These are phyloP conservation scores for Hemibagrus guttatus DNA, from an alignment of 2,797 vertebrate genomes.

Conservation along the genomic window DNA sequence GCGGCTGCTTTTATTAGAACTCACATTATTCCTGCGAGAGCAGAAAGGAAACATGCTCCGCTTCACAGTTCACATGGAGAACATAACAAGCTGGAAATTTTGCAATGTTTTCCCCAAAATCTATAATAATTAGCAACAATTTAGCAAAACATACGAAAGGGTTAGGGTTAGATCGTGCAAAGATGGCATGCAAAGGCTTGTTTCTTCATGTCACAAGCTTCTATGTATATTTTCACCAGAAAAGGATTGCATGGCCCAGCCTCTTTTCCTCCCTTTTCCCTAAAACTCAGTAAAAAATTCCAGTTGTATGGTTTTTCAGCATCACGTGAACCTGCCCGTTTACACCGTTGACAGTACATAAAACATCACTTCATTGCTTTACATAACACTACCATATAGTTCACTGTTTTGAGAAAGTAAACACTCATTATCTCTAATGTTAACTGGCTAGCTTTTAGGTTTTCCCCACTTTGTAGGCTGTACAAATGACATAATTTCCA, in stretches of 20 bases:
- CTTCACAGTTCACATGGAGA: neutral
- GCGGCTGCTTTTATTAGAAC: conserved; percentile 70
- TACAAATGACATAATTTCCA: too few species aligned
- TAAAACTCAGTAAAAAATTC: neutral
- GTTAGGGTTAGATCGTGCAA: neutral
- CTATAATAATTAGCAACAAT: neutral
- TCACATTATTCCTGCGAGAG: conserved; percentile 65
- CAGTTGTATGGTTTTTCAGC: neutral
- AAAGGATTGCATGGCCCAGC: neutral
- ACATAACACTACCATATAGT: too few species aligned
- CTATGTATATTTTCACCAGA: neutral
- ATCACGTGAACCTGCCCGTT: neutral
- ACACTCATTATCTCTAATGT: neutral
- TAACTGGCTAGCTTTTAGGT: neutral
- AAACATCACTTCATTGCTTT: neutral
- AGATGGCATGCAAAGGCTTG: neutral
- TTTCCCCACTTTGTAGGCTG: neutral
- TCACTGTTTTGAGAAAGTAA: too few species aligned
- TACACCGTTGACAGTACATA: neutral
- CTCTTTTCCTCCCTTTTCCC: neutral
- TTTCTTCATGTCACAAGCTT: neutral
- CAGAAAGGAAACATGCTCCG: neutral
- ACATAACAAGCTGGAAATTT: neutral
- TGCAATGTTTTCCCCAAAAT: neutral
- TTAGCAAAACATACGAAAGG: neutral